These are phyloP conservation scores for Auanema freiburgensis DNA, from an alignment of 2,888 invertebrate genomes.

Conservation along the genomic window DNA sequence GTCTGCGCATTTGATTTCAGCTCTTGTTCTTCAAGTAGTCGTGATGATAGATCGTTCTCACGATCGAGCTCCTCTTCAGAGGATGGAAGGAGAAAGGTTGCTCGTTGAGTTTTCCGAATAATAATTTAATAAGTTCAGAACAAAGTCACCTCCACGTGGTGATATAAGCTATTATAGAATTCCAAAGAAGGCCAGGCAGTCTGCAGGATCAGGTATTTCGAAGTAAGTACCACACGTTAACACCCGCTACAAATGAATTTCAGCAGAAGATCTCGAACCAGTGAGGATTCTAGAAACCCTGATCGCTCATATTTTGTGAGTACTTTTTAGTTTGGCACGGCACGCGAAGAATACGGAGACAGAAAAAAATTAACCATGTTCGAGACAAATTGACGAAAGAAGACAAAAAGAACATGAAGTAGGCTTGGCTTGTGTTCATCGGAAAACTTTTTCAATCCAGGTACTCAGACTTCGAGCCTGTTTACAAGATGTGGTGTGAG, in stretches of 20 bases:
- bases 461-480: constrained; percentile 42
- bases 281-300: no score
- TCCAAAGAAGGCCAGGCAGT: constrained; percentile 9
- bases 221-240: no score
- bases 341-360: constrained; percentile 23
- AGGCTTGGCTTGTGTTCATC: constrained; percentile 3
- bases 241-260: no score
- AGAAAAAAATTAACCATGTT: constrained; percentile 34
- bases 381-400: constrained; percentile 35
- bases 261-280: no score
- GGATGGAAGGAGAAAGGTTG: constrained; percentile 7
- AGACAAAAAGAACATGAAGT: constrained; percentile 44
- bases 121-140: no score
- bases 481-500: constrained; percentile 56
- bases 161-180: constrained; percentile 19
- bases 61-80: constrained; percentile 5
- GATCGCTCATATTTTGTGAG: no score
- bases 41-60: background rate
- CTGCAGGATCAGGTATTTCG: constrained; percentile 1
- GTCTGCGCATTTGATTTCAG: background rate
- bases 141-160: constrained; percentile 20
- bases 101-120: no score
- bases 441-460: no score
- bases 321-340: no score
- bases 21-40: no score